phyloP scores from a whole-genome alignment of 2,888 invertebrate genomes.

The Galeopsomyia nigrocyanea region DNA sequence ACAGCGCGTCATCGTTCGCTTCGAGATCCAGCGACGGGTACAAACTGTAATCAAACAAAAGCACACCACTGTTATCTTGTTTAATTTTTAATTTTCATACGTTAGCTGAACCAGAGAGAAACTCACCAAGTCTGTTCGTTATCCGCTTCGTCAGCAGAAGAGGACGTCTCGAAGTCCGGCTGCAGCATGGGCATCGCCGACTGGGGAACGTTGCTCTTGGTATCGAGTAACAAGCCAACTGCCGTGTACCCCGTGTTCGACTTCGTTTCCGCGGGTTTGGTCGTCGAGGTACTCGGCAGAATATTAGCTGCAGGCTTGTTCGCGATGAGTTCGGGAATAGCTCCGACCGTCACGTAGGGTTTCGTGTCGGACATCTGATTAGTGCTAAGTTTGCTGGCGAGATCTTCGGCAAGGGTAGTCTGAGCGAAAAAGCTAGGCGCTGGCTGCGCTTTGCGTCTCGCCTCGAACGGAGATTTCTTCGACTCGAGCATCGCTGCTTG shows the following conservation, averaged over 20 bases:
- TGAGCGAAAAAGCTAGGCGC: constrained; percentile 45
- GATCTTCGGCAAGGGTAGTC: constrained; percentile 51
- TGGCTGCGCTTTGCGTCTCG: constrained; percentile 37
- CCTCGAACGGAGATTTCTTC: constrained; percentile 48
- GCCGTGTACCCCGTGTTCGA: background rate
- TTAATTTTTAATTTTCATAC: background rate
- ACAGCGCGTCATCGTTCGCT: constrained; percentile 46
- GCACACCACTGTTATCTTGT: background rate
- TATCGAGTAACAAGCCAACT: background rate
- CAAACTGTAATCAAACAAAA: constrained; percentile 20
- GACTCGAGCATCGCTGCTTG: constrained; percentile 58
- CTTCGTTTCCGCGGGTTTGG: background rate
- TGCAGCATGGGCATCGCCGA: background rate
- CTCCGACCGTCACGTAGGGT: constrained; percentile 59
- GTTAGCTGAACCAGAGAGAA: background rate
- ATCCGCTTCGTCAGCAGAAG: constrained; percentile 17
- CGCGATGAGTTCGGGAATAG: constrained; percentile 39
- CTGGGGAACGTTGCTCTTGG: constrained; percentile 9
- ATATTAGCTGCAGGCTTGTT: constrained; percentile 11
- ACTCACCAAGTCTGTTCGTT: constrained; percentile 38
- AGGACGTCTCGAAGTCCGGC: constrained; percentile 22
- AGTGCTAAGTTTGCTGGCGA: constrained; percentile 52
- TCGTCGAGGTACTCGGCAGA: constrained; percentile 4
- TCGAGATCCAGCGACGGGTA: constrained; percentile 45
- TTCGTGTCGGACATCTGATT: constrained; percentile 48